Percentiles rank a stretch among this genome's conserved stretches.
These are phyloP conservation scores for Styela clava DNA, from an alignment of 23 tunicate species.

Conservation along the genomic window DNA sequence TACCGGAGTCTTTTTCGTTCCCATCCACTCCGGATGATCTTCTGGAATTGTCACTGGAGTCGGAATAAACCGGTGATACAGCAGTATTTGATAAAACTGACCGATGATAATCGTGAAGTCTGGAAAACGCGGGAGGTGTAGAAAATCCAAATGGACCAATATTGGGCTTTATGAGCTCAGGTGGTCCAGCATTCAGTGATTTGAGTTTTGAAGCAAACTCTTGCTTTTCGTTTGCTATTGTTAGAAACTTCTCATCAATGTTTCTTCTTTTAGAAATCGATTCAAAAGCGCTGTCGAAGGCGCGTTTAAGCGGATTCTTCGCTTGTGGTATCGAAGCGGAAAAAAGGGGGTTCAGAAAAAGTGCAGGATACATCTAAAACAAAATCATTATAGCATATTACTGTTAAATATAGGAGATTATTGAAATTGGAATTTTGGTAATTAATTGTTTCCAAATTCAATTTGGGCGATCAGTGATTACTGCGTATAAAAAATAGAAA, in stretches of 20 bases:
- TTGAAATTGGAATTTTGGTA: background rate
- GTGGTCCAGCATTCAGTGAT: too few species aligned
- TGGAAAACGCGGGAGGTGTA: background rate
- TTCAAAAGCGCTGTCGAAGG: conserved; percentile 1
- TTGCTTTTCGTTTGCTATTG: too few species aligned
- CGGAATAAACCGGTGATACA: background rate
- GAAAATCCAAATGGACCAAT: too few species aligned
- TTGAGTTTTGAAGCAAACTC: too few species aligned
- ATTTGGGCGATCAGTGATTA: too few species aligned
- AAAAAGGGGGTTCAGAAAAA: conserved; percentile 13
- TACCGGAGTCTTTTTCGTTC: conserved; percentile 5
- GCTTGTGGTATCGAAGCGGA: background rate
- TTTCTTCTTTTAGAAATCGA: background rate
- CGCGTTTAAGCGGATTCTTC: conserved; percentile 8
- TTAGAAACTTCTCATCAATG: background rate
- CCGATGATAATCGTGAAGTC: background rate
- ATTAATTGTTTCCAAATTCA: too few species aligned
- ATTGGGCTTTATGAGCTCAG: too few species aligned
- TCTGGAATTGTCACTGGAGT: background rate
- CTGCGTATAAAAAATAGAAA: too few species aligned
- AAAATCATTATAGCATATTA: background rate
- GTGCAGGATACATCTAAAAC: conserved; percentile 4
- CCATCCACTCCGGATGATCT: background rate
- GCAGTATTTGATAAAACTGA: background rate
- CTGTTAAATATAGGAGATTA: background rate